phyloP scores from a whole-genome alignment of 2,113 vertebrate species.

The Brevimyrus niger region DNA sequence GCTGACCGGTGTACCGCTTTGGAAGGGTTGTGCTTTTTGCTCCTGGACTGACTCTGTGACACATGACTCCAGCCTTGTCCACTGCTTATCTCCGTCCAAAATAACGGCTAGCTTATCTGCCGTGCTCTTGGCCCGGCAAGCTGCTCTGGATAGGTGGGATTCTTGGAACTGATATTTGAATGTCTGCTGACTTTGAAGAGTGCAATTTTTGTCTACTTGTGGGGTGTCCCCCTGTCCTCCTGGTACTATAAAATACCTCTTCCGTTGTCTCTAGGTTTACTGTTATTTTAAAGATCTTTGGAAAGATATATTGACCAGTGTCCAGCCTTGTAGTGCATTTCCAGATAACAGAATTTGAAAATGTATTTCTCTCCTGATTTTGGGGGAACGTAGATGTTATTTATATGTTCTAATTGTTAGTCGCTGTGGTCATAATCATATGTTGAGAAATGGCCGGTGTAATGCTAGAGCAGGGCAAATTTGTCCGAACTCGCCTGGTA shows the following conservation, averaged over 20 bases:
- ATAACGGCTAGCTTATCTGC: slow-evolving; percentile 43
- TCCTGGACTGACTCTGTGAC: slow-evolving; percentile 19
- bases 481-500: slow-evolving; percentile 37
- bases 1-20: neutral
- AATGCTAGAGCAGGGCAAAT: slow-evolving; percentile 21
- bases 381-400: neutral
- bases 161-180: slow-evolving; percentile 45
- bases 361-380: neutral
- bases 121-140: slow-evolving; percentile 24
- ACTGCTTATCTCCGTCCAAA: slow-evolving; percentile 48
- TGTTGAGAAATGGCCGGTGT: slow-evolving; percentile 10
- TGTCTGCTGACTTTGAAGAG: slow-evolving; percentile 31
- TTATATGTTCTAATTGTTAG: slow-evolving; percentile 17
- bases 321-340: neutral
- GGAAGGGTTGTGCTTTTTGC: neutral
- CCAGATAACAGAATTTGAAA: neutral
- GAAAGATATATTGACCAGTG: neutral
- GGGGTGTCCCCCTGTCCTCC: slow-evolving; percentile 13
- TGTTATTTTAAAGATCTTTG: neutral
- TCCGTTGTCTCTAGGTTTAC: no score
- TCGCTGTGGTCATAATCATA: slow-evolving; percentile 6
- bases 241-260: neutral
- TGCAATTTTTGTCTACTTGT: slow-evolving; percentile 9
- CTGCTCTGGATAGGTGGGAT: slow-evolving; percentile 42
- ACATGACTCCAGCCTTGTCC: slow-evolving; percentile 31